Conservation (phyloP, 2,113 vertebrate species). For the Neotragus pygmaeus region DNA sequence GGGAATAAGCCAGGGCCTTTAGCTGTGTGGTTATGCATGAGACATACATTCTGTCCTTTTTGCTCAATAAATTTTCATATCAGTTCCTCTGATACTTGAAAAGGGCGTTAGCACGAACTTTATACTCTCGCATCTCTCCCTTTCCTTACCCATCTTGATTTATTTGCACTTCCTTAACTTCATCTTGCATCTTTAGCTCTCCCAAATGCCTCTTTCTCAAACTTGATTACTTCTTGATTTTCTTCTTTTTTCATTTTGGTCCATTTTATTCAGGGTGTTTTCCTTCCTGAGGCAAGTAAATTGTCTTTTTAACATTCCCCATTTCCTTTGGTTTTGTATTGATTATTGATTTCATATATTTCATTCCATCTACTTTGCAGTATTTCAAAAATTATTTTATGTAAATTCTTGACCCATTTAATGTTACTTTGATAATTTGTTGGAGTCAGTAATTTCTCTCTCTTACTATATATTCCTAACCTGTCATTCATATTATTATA, state of each 20-base stretch:
- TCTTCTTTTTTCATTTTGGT: constrained; percentile 38
- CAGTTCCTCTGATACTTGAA: constrained; percentile 44
- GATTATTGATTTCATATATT: not conserved
- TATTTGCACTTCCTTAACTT: constrained; percentile 40
- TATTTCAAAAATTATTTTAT: not conserved
- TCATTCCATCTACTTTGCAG: not conserved
- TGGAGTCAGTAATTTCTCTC: not conserved
- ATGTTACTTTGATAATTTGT: not conserved
- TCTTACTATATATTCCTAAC: not conserved
- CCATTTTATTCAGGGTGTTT: constrained; percentile 26
- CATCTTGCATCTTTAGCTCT: constrained; percentile 47
- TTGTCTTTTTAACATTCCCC: constrained; percentile 1
- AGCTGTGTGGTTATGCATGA: constrained; percentile 46
- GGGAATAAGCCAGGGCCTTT: constrained; percentile 29
- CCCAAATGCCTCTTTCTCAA: not conserved
- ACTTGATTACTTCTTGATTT: constrained; percentile 43
- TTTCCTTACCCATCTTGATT: constrained; percentile 16
- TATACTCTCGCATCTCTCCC: constrained; percentile 21
- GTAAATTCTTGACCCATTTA: not conserved
- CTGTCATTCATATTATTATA: not conserved
- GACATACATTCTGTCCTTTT: constrained; percentile 37
- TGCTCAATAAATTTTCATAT: constrained; percentile 50
- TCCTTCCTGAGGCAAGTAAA: not conserved
- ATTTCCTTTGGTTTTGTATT: not conserved
- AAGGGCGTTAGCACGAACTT: constrained; percentile 28